phyloP scores from a whole-genome alignment of 2,113 vertebrate species.

The Oenanthe melanoleuca region DNA sequence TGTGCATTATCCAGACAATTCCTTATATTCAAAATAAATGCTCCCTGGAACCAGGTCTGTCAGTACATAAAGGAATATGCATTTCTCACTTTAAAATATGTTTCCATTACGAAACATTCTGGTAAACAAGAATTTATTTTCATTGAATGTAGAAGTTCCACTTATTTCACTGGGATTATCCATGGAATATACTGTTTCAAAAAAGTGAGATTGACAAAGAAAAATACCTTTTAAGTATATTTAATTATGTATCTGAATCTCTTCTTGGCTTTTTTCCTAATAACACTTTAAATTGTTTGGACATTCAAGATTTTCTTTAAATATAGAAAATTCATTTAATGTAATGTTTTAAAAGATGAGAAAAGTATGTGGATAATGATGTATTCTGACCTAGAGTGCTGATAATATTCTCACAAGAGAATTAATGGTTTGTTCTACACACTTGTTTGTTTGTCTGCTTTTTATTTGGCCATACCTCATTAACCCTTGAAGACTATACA shows the following conservation, averaged over 20 bases:
- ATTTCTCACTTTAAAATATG: neutral
- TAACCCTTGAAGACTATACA: neutral
- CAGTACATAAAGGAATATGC: neutral
- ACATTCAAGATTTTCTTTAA: neutral
- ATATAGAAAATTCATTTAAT: neutral
- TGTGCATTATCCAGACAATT: neutral
- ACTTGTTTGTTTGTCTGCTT: conserved; percentile 1
- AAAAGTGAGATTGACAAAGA: neutral
- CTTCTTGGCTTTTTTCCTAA: neutral
- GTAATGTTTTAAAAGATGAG: neutral
- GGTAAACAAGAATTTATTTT: neutral
- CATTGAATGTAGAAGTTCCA: neutral
- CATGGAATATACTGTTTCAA: neutral
- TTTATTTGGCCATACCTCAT: neutral
- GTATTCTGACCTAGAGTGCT: neutral
- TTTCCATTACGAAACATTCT: neutral
- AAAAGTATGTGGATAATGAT: neutral
- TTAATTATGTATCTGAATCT: neutral
- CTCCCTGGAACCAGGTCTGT: neutral
- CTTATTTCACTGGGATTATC: neutral
- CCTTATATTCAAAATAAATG: neutral
- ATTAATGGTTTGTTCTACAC: neutral
- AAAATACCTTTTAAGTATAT: neutral
- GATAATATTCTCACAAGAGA: neutral
- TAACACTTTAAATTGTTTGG: neutral